Evolutionary conservation across 2,888 invertebrate genomes (phyloP).

Genomic region (Patella ulyssiponensis): DNA sequence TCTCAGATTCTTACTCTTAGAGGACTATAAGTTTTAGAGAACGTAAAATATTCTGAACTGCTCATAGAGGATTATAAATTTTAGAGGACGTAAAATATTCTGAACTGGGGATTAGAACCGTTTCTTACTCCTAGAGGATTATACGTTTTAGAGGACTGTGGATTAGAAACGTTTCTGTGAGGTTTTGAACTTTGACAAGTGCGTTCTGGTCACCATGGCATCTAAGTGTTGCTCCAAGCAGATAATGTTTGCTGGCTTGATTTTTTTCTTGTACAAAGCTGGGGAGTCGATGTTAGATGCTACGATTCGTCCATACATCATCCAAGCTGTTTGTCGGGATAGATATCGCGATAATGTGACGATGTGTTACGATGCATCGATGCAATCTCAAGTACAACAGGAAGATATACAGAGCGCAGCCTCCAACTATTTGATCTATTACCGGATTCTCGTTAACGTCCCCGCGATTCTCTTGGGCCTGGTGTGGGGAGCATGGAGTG

Average conservation of each 20-base stretch:
- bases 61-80: background rate
- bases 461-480: constrained; percentile 66
- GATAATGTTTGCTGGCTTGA: constrained; percentile 27
- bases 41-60: background rate
- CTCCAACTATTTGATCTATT: constrained; percentile 62
- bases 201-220: background rate
- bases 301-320: constrained; percentile 66
- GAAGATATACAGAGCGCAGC: constrained; percentile 52
- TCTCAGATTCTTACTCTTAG: background rate
- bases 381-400: background rate
- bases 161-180: too few species aligned
- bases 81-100: background rate
- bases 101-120: too few species aligned
- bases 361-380: constrained; percentile 33
- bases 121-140: background rate
- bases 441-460: constrained; percentile 63
- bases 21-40: background rate
- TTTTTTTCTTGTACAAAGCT: constrained; percentile 71
- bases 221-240: background rate
- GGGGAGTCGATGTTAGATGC: constrained; percentile 71
- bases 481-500: constrained; percentile 70
- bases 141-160: background rate
- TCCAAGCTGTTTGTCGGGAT: constrained; percentile 61
- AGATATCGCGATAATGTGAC: constrained; percentile 44
- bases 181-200: too few species aligned